Evolutionary conservation across 1,140 invertebrate genomes (phyloP).

Genomic region (Telenomus remus): DNA sequence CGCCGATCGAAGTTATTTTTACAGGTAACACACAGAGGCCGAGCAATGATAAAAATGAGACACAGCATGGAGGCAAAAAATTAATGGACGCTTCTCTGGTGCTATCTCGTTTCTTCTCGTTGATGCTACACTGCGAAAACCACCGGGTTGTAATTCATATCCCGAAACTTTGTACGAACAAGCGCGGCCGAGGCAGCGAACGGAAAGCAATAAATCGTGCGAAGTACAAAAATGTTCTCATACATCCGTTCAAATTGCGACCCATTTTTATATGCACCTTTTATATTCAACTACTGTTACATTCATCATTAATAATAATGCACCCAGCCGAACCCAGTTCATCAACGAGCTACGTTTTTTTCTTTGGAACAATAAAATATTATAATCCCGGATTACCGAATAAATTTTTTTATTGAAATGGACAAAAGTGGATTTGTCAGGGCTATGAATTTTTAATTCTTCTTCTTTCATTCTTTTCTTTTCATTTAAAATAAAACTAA

Average conservation of each 20-base stretch:
- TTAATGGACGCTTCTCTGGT: slow-evolving; percentile 46
- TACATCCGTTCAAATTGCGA: slow-evolving; percentile 54
- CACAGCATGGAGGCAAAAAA: slow-evolving; percentile 43
- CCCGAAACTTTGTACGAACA: slow-evolving; percentile 54
- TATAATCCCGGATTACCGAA: no score
- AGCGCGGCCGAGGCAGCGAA: slow-evolving; percentile 50
- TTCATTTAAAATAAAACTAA: no score
- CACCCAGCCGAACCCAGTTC: slow-evolving; percentile 4
- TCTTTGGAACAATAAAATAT: no score
- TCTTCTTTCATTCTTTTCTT: no score
- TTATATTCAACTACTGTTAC: slow-evolving; percentile 28
- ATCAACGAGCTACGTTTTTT: not conserved
- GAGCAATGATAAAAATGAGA: slow-evolving; percentile 55
- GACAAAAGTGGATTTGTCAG: no score
- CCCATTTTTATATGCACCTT: slow-evolving; percentile 41
- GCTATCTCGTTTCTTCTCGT: slow-evolving; percentile 32
- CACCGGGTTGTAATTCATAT: slow-evolving; percentile 55
- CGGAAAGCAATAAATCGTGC: slow-evolving; percentile 57
- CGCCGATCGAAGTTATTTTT: slow-evolving; percentile 65
- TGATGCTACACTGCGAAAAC: slow-evolving; percentile 37
- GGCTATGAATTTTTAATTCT: no score
- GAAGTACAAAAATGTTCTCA: slow-evolving; percentile 54
- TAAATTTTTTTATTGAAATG: no score
- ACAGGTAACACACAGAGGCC: slow-evolving; percentile 31
- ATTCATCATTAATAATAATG: slow-evolving; percentile 40